Evolutionary conservation across 2,113 vertebrate species (phyloP).

Genomic region (Ploceus nigricollis): DNA sequence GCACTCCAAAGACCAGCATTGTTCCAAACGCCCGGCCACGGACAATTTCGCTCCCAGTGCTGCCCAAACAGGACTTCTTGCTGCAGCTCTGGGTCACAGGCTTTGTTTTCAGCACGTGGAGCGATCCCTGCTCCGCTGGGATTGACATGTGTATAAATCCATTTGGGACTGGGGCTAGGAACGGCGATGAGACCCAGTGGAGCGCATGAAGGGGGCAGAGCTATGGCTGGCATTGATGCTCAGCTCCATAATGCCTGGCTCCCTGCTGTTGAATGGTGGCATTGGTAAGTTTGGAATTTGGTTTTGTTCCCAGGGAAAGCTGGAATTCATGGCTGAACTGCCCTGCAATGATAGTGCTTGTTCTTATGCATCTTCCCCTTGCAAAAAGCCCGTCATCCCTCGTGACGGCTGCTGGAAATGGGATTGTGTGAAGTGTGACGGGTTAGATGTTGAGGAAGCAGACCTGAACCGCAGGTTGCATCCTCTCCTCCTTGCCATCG

Average conservation of each 20-base stretch:
- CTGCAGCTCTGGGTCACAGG: neutral
- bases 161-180: fast-evolving
- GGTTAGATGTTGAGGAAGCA: neutral
- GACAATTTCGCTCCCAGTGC: neutral
- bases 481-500: neutral
- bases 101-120: fast-evolving
- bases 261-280: neutral
- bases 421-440: fast-evolving
- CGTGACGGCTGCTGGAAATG: neutral
- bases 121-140: fast-evolving
- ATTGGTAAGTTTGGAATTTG: neutral
- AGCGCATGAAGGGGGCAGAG: neutral
- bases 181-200: neutral
- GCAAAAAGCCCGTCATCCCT: neutral
- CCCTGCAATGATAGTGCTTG: neutral
- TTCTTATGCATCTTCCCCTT: neutral
- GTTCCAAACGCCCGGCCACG: neutral
- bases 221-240: neutral
- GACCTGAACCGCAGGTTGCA: neutral
- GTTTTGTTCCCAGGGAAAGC: neutral
- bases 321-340: neutral
- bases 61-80: neutral
- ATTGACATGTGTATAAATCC: neutral
- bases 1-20: slow-evolving; percentile 1
- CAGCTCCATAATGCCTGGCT: neutral